phyloP scores from a whole-genome alignment of 2,888 invertebrate genomes.

The Ashinkailepas kermadecensis region DNA sequence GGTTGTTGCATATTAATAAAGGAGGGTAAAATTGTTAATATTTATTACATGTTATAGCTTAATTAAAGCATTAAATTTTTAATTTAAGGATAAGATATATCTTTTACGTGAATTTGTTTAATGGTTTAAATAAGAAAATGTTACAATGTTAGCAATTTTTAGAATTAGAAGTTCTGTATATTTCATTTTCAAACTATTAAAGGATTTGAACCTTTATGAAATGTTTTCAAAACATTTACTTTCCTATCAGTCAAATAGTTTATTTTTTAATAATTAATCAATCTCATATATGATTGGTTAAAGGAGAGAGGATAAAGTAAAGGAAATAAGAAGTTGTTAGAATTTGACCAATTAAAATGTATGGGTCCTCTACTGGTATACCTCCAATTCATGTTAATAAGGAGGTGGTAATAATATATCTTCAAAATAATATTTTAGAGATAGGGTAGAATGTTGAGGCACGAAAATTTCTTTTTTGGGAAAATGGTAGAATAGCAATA shows the following conservation, averaged over 20 bases:
- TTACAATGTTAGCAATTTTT: too few species aligned
- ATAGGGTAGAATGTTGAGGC: conserved; percentile 53
- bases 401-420: conserved; percentile 49
- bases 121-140: too few species aligned
- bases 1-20: too few species aligned
- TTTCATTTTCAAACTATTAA: too few species aligned
- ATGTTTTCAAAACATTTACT: not conserved
- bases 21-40: too few species aligned
- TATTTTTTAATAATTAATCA: not conserved
- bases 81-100: too few species aligned
- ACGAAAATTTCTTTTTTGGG: conserved; percentile 51
- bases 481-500: conserved; percentile 55
- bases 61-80: too few species aligned
- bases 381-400: conserved; percentile 65
- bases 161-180: too few species aligned
- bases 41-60: too few species aligned
- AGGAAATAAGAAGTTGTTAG: not conserved
- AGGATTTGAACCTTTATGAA: too few species aligned
- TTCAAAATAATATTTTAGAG: conserved; percentile 47
- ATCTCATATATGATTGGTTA: not conserved
- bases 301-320: not conserved
- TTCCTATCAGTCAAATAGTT: not conserved
- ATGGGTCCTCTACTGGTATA: conserved; percentile 59
- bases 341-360: conserved; percentile 33
- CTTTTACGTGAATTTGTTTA: too few species aligned